Evolutionary conservation across 2,888 invertebrate species (phyloP).

Genomic region (Schrankia costaestrigalis): DNA sequence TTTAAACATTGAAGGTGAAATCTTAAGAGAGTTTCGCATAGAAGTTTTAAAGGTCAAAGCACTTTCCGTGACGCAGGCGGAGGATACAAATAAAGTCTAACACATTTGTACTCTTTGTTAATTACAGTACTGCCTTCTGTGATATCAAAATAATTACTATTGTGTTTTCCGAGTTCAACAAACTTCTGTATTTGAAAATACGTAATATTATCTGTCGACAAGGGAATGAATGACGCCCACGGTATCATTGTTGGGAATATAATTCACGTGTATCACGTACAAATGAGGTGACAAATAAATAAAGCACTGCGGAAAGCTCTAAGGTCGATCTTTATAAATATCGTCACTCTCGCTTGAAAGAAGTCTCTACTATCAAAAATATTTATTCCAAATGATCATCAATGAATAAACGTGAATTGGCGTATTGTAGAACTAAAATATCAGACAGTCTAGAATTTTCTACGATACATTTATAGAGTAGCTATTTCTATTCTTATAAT

Average conservation of each 20-base stretch:
- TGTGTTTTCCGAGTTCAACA: slow-evolving; percentile 18
- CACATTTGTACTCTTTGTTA: no score
- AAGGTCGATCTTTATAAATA: slow-evolving; percentile 40
- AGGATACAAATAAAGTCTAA: slow-evolving; percentile 20
- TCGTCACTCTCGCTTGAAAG: slow-evolving; percentile 12
- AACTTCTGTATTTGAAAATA: slow-evolving; percentile 13
- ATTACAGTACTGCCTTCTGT: no score
- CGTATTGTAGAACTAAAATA: no score
- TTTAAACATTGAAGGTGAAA: slow-evolving; percentile 20
- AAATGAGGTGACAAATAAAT: slow-evolving; percentile 29
- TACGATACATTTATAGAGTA: no score
- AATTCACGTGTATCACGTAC: slow-evolving; percentile 32
- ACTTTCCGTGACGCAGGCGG: slow-evolving; percentile 35
- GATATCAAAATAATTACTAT: slow-evolving; percentile 13
- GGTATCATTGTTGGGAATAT: slow-evolving; percentile 23
- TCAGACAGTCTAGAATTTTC: no score
- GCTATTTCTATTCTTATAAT: no score
- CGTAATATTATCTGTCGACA: slow-evolving; percentile 21
- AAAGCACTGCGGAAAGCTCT: slow-evolving; percentile 24
- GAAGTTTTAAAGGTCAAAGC: slow-evolving; percentile 34
- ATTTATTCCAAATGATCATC: not conserved
- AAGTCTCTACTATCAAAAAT: slow-evolving; percentile 2
- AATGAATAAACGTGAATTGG: no score
- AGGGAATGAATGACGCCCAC: slow-evolving; percentile 36
- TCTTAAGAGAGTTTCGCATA: slow-evolving; percentile 12